Conservation (phyloP, 2,113 vertebrate species). For the Mungos mungo region DNA sequence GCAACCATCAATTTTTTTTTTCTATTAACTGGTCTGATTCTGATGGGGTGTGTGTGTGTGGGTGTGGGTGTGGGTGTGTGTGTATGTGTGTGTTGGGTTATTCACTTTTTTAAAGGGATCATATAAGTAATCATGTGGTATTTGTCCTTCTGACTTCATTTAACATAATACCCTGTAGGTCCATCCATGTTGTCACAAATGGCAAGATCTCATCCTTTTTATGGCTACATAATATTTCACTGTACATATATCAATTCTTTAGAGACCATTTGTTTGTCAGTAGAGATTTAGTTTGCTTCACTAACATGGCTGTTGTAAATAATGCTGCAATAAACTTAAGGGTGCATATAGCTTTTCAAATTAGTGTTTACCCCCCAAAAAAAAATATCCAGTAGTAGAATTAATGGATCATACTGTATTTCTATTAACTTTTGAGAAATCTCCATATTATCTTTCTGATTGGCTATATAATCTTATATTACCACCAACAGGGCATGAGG, state of each 20-base stretch:
- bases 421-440: not conserved
- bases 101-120: not conserved
- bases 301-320: not conserved
- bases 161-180: not conserved
- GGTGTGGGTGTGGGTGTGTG: too few species aligned
- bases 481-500: not conserved
- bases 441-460: not conserved
- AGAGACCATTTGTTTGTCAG: not conserved
- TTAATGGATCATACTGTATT: not conserved
- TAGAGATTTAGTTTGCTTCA: not conserved
- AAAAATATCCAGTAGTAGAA: not conserved
- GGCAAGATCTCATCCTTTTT: not conserved
- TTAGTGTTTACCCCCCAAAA: not conserved
- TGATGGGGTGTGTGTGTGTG: not conserved
- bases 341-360: not conserved
- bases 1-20: not conserved
- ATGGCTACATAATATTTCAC: not conserved
- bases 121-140: not conserved
- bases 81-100: not conserved
- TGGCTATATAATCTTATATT: not conserved
- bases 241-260: not conserved
- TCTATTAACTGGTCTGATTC: not conserved
- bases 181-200: not conserved
- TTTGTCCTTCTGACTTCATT: not conserved
- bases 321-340: not conserved